Conservation (phyloP, 2,113 vertebrate species). For the Castor canadensis region DNA sequence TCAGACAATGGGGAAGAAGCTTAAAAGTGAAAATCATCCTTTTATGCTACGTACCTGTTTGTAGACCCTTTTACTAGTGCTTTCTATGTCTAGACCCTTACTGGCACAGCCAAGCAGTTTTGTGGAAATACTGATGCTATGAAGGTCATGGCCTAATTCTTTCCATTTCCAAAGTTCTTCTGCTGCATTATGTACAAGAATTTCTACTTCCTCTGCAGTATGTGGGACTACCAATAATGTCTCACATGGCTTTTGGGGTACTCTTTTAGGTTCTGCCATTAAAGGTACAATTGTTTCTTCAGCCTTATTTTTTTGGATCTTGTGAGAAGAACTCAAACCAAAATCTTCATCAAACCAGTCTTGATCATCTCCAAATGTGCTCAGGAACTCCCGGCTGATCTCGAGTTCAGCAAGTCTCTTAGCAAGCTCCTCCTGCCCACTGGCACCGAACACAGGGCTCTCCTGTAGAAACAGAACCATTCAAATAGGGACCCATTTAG, state of each 20-base stretch:
- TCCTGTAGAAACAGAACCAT: constrained; percentile 83
- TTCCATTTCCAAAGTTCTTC: constrained; percentile 93
- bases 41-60: constrained; percentile 87
- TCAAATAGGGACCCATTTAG: constrained; percentile 26
- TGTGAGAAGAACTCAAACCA: constrained; percentile 92
- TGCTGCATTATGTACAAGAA: constrained; percentile 89
- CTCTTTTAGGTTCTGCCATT: constrained; percentile 86
- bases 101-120: constrained; percentile 81
- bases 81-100: constrained; percentile 86
- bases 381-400: constrained; percentile 91
- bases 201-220: constrained; percentile 89
- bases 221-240: constrained; percentile 94
- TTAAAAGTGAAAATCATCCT: background rate
- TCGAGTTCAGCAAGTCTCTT: constrained; percentile 95
- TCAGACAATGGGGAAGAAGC: background rate
- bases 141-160: constrained; percentile 84
- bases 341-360: constrained; percentile 99
- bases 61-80: constrained; percentile 89
- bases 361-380: constrained; percentile 93
- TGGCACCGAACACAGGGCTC: constrained; percentile 93
- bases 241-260: constrained; percentile 87
- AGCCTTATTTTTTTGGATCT: constrained; percentile 89
- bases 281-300: constrained; percentile 84
- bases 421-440: constrained; percentile 94
- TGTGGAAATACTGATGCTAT: constrained; percentile 80